Evolutionary conservation across 2,797 vertebrate genomes (phyloP).

Genomic region (Spondyliosoma cantharus): DNA sequence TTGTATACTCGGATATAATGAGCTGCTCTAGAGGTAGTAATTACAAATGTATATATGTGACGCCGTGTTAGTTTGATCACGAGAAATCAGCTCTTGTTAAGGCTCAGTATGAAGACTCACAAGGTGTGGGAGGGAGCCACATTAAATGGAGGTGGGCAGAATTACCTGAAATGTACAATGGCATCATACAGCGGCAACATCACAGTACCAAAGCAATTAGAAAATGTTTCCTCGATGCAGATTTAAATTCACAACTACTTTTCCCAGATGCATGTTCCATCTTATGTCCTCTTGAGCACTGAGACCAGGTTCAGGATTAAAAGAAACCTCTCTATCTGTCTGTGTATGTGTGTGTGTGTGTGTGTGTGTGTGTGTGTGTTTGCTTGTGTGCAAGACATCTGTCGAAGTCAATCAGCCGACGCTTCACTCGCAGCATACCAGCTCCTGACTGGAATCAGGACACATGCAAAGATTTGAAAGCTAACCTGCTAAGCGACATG

Average conservation of each 20-base stretch:
- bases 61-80: conserved; percentile 47
- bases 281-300: conserved; percentile 15
- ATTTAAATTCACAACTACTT: conserved; percentile 18
- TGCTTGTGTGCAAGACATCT: conserved; percentile 50
- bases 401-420: conserved; percentile 54
- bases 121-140: conserved; percentile 33
- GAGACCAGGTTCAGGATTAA: conserved; percentile 41
- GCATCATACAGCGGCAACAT: conserved; percentile 55
- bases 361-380: conserved; percentile 1
- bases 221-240: conserved; percentile 53
- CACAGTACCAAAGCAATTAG: conserved; percentile 65
- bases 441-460: conserved; percentile 66
- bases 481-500: conserved; percentile 71
- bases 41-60: conserved; percentile 74
- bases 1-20: conserved; percentile 49
- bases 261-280: conserved; percentile 26
- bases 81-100: conserved; percentile 67
- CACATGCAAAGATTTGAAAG: conserved; percentile 79
- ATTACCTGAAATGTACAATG: conserved; percentile 47
- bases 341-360: conserved; percentile 4
- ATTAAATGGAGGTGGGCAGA: conserved; percentile 26
- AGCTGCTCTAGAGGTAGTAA: conserved; percentile 82
- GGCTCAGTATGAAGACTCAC: conserved; percentile 59
- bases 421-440: conserved; percentile 58
- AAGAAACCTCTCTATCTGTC: conserved; percentile 42